Evolutionary conservation across 37 sponge, comb jelly and placozoan genomes (phyloP), one percentile per base, ranked within the genome.

Genomic region (Crambe crambe): DNA sequence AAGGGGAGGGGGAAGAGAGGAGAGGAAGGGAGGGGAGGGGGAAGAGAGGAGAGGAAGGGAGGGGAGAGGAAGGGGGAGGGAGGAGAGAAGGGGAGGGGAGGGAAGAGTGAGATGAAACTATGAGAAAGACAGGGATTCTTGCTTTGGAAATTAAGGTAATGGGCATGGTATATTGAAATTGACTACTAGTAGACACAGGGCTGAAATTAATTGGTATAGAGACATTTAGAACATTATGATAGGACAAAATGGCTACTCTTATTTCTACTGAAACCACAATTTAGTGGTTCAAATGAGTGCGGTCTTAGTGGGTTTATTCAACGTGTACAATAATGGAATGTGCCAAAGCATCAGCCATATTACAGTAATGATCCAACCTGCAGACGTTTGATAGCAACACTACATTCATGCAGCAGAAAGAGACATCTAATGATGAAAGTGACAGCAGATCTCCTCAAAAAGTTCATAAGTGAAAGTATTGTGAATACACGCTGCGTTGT

Each of bases 381-480:
- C 60, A 93, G 82, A 67, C 94, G 59, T n/a, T 63, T 64, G 41
- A 89, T 18, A 22, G 84, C 87, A 5, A 93, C 94, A 51, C 37
- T 44, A 20, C 27, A 57, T 35, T 93, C 94, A 18, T 69, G 47
- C 15, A 83, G 8, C 26, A 42, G 60, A 32, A 88, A 54, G 32
- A 83, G 8, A 37, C 42, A 73, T 10, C 35, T 34, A 1, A 79
- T 17, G 0, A 89, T 22, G 39, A 75, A 83, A 0, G n/a, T n/a
- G 29, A 85, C 29, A 40, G 74, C 54, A 1, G 81, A 78, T 6
- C 63, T 20, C 22, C 83, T 66, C 22, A 85, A 42, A 36, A 18
- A 31, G 23, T 51, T 59, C 36, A 84, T 26, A 18, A 83, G 57
- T 1, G 83, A 76, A 29, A 87, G 58, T 10, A 73, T 74, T 34